A percentile compares a stretch with the other conserved stretches of the same genome.
Evolutionary conservation across 2,888 invertebrate genomes (phyloP).

Genomic region (Hemicrepidius hirtus): DNA sequence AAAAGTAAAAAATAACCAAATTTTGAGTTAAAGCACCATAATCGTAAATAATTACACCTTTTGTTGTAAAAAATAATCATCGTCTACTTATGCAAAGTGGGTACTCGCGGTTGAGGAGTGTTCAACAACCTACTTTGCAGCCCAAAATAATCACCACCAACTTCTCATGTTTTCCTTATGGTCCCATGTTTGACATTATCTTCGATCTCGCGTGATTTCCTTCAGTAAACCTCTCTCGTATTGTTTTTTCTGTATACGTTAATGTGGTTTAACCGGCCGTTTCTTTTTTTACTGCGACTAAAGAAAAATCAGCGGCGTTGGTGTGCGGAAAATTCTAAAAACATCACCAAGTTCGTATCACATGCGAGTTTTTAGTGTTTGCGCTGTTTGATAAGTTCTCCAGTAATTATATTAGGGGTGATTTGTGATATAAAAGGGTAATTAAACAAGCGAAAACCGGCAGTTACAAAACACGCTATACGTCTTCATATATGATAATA

Average conservation of each 20-base stretch:
- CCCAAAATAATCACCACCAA: constrained; percentile 49
- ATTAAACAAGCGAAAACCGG: constrained; percentile 44
- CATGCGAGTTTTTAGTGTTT: constrained; percentile 39
- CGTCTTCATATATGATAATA: constrained; percentile 38
- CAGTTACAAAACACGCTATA: constrained; percentile 39
- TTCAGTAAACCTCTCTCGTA: constrained; percentile 39
- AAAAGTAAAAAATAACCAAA: constrained; percentile 35
- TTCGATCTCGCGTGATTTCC: constrained; percentile 49
- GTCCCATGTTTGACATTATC: constrained; percentile 50
- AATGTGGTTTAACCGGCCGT: constrained; percentile 36
- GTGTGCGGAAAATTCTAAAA: constrained; percentile 12
- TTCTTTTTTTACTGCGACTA: constrained; percentile 10
- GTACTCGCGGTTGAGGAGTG: constrained; percentile 42
- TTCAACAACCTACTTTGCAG: constrained; percentile 48
- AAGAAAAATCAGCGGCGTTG: constrained; percentile 1
- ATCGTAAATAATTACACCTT: constrained; percentile 44
- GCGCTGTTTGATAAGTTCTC: constrained; percentile 33
- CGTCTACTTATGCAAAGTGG: constrained; percentile 49
- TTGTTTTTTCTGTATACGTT: constrained; percentile 47
- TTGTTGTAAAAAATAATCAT: constrained; percentile 45
- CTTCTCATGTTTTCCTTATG: constrained; percentile 48
- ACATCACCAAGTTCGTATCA: constrained; percentile 19
- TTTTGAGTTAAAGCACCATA: constrained; percentile 37
- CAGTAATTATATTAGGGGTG: constrained; percentile 47
- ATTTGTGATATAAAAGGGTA: constrained; percentile 46